A percentile compares a stretch with the other conserved stretches of the same genome.
Conservation (phyloP, 2,888 invertebrate species). For the Cheilosia vernalis region DNA sequence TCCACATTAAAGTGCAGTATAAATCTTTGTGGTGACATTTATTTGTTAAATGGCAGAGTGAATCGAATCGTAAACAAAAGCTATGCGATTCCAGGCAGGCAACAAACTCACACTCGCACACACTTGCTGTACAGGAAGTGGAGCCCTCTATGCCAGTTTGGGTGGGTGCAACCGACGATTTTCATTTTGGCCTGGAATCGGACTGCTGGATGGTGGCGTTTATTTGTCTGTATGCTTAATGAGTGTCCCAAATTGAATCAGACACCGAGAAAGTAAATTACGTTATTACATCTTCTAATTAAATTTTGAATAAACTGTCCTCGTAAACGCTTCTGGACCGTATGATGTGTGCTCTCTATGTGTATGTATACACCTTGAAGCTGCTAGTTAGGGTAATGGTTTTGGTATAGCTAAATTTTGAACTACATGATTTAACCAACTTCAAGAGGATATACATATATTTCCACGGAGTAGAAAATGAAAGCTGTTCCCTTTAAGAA, state of each 20-base stretch:
- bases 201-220: not conserved
- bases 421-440: no score
- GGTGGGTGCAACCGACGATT: slow-evolving; percentile 2
- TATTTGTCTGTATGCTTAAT: slow-evolving; percentile 5
- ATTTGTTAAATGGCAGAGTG: slow-evolving; percentile 34
- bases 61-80: slow-evolving; percentile 11
- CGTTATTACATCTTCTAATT: slow-evolving; percentile 32
- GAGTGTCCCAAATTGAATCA: slow-evolving; percentile 20
- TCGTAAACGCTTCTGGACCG: not conserved
- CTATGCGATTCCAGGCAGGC: not conserved
- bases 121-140: not conserved
- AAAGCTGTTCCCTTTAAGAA: no score
- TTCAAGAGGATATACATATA: no score
- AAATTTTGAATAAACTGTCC: slow-evolving; percentile 17
- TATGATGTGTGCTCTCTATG: no score
- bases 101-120: not conserved
- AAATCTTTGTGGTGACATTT: slow-evolving; percentile 39
- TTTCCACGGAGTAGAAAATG: no score
- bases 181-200: not conserved
- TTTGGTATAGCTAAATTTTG: no score
- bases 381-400: no score
- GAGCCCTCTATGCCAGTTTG: not conserved
- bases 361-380: no score
- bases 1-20: slow-evolving; percentile 26
- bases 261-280: slow-evolving; percentile 21